Conservation (phyloP, 2,888 invertebrate species). For the Lithophane socia region DNA sequence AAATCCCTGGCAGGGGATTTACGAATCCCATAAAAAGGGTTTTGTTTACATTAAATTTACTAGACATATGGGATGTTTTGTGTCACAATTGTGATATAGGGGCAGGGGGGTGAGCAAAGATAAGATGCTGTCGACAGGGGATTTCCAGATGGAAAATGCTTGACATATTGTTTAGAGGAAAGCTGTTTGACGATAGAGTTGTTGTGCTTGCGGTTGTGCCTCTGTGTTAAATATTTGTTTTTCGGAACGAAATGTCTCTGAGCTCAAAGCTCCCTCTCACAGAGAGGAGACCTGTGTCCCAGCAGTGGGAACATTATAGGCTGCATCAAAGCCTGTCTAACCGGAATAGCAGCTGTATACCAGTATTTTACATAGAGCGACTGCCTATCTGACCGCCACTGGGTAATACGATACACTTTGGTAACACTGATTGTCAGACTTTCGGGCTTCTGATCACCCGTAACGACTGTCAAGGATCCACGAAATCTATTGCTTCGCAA, state of each 20-base stretch:
- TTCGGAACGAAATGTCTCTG: not conserved
- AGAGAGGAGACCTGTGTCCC: too few relatives aligned
- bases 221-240: not conserved
- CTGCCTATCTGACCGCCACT: not conserved
- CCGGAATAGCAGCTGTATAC: not conserved
- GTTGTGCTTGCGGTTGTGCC: too few relatives aligned
- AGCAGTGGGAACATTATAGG: too few relatives aligned
- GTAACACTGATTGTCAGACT: not conserved
- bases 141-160: not conserved
- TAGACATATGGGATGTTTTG: slow-evolving; percentile 13
- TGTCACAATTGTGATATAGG: slow-evolving; percentile 21
- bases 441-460: not conserved
- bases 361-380: not conserved
- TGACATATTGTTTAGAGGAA: slow-evolving; percentile 4
- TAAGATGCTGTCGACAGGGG: slow-evolving; percentile 1
- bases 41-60: slow-evolving; percentile 43
- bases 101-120: not conserved
- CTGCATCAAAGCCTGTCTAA: not conserved
- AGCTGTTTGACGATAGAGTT: not conserved
- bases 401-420: not conserved
- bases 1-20: slow-evolving; percentile 20
- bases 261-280: too few relatives aligned
- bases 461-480: not conserved
- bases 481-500: not conserved
- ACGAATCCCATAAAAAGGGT: slow-evolving; percentile 33